These are phyloP conservation scores for Pseudopipra pipra DNA, from an alignment of 2,113 vertebrate species.

Conservation along the genomic window DNA sequence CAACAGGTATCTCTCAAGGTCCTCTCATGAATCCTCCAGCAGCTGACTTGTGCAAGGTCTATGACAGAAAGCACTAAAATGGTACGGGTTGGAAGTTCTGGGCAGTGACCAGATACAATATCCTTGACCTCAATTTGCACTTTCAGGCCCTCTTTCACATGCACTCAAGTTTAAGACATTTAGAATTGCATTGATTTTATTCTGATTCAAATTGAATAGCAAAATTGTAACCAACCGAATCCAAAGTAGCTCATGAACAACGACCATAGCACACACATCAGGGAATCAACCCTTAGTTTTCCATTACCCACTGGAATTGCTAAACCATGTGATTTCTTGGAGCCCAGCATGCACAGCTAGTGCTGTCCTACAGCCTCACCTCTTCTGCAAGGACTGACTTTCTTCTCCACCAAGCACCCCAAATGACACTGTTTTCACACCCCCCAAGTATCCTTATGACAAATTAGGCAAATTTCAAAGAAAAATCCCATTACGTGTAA, in stretches of 20 bases:
- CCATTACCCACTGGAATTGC: not conserved
- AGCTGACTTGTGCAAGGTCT: not conserved
- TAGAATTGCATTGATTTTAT: not conserved
- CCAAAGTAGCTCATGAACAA: not conserved
- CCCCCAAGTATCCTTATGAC: not conserved
- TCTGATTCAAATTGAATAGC: not conserved
- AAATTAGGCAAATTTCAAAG: not conserved
- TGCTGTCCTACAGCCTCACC: not conserved
- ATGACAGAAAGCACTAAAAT: not conserved
- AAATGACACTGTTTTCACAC: not conserved
- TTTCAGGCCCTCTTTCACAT: not conserved
- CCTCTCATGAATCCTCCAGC: not conserved
- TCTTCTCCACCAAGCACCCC: not conserved
- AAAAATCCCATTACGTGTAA: not conserved
- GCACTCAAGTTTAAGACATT: not conserved
- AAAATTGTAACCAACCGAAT: not conserved
- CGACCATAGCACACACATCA: not conserved
- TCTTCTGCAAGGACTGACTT: not conserved
- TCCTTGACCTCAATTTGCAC: not conserved
- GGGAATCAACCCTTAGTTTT: not conserved
- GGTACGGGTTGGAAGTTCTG: not conserved
- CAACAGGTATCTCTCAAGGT: not conserved
- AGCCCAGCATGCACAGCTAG: not conserved
- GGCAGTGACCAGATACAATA: not conserved
- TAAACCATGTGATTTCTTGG: not conserved